Conservation (phyloP, 92 coral and sea anemone genomes). For the Parazoanthus swiftii region DNA sequence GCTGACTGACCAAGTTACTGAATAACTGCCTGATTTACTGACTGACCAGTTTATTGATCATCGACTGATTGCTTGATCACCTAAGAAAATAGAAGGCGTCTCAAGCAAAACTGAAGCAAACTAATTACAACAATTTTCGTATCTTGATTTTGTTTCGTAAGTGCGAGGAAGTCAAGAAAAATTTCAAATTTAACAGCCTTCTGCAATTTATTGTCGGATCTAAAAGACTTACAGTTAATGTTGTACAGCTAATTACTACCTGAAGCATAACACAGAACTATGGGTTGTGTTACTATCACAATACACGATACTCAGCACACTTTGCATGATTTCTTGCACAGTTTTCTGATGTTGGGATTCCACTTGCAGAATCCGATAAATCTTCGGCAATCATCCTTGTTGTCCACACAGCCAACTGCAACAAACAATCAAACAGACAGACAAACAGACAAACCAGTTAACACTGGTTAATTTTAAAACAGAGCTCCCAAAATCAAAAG, state of each 20-base stretch:
- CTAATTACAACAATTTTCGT: too few species aligned
- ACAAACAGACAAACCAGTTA: too few species aligned
- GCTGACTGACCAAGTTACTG: too few species aligned
- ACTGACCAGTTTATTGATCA: too few species aligned
- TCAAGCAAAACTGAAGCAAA: too few species aligned
- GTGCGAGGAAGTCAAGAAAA: not conserved
- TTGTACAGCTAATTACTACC: not conserved
- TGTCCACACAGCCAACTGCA: not conserved
- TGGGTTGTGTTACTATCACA: not conserved
- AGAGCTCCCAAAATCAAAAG: too few species aligned
- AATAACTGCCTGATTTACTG: too few species aligned
- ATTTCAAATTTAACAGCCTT: not conserved
- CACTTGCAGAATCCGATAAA: slow-evolving; percentile 6
- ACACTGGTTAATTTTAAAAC: too few species aligned
- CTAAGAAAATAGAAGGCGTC: too few species aligned
- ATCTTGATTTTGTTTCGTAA: not conserved
- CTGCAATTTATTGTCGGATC: not conserved
- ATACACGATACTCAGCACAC: not conserved
- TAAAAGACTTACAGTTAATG: not conserved
- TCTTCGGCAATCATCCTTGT: not conserved
- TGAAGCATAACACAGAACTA: not conserved
- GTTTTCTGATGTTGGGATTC: not conserved
- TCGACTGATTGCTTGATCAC: too few species aligned
- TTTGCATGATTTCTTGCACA: slow-evolving; percentile 1
- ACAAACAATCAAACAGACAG: not conserved